Percentiles rank a stretch among this genome's conserved stretches.
These are phyloP conservation scores for Rhopilema esculentum DNA, from an alignment of 30 jellyfish, hydroid and myxozoan genomes.

Conservation along the genomic window DNA sequence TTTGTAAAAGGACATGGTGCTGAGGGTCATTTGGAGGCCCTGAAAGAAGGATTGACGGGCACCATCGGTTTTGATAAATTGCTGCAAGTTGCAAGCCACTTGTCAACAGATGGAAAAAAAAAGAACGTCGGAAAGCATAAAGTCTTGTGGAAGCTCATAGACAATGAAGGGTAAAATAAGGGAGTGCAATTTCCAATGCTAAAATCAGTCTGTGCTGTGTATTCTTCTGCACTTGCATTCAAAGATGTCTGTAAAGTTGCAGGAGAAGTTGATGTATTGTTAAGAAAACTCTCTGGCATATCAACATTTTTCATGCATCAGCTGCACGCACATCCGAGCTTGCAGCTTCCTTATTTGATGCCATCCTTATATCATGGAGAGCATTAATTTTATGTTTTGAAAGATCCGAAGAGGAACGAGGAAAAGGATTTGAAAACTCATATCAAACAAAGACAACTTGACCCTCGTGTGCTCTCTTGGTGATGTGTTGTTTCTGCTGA, in stretches of 20 bases:
- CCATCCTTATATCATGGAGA: conserved; percentile 44
- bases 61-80: conserved; percentile 19
- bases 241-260: conserved; percentile 33
- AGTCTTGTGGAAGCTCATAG: conserved; percentile 50
- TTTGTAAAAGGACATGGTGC: conserved; percentile 13
- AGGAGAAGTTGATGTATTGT: conserved; percentile 20
- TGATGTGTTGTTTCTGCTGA: conserved; percentile 47
- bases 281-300: conserved; percentile 45
- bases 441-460: conserved; percentile 44
- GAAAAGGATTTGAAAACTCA: conserved; percentile 17
- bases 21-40: conserved; percentile 40
- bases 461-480: not conserved
- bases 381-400: conserved; percentile 12
- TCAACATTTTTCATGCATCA: conserved; percentile 31
- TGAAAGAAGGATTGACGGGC: conserved; percentile 26
- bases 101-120: conserved; percentile 25
- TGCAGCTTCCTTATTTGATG: too few relatives aligned
- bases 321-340: conserved; percentile 42
- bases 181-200: conserved; percentile 42
- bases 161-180: conserved; percentile 28
- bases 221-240: conserved; percentile 35
- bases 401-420: conserved; percentile 10
- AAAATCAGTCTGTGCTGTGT: conserved; percentile 44
- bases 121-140: conserved; percentile 26
- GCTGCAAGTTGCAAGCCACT: conserved; percentile 21